Evolutionary conservation across 1,140 invertebrate genomes (phyloP).

Genomic region (Chlorops oryzae): DNA sequence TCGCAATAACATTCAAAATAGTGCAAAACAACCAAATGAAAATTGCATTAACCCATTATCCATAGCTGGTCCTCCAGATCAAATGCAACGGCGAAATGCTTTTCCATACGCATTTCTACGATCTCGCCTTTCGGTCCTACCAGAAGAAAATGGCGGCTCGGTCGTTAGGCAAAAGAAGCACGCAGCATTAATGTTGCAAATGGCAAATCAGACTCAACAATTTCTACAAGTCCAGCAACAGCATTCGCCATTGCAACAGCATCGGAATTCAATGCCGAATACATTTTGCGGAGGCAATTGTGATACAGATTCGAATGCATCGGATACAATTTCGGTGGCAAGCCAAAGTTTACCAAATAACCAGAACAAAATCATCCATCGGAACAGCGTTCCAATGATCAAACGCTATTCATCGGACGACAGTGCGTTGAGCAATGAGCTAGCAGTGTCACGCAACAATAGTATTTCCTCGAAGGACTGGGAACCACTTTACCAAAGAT

Average conservation of each 20-base stretch:
- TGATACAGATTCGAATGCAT: background rate
- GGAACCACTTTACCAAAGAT: constrained; percentile 52
- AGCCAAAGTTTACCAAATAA: constrained; percentile 18
- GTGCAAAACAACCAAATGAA: no score
- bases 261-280: constrained; percentile 14
- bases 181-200: constrained; percentile 2
- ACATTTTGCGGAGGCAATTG: constrained; percentile 1
- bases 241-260: constrained; percentile 13
- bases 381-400: constrained; percentile 11
- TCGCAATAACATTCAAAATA: no score
- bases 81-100: constrained; percentile 48
- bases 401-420: constrained; percentile 26
- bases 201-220: background rate
- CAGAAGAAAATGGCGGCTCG: constrained; percentile 61
- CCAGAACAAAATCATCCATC: constrained; percentile 16
- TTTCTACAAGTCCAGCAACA: constrained; percentile 8
- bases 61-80: constrained; percentile 1
- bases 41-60: no score
- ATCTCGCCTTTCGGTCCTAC: constrained; percentile 66
- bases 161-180: constrained; percentile 47
- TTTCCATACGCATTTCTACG: constrained; percentile 74
- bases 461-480: constrained; percentile 47
- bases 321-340: constrained; percentile 14
- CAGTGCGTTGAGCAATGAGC: constrained; percentile 20
- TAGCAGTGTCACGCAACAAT: constrained; percentile 40